phyloP scores from a whole-genome alignment of 2,888 invertebrate genomes.

The Phaedon cochleariae region DNA sequence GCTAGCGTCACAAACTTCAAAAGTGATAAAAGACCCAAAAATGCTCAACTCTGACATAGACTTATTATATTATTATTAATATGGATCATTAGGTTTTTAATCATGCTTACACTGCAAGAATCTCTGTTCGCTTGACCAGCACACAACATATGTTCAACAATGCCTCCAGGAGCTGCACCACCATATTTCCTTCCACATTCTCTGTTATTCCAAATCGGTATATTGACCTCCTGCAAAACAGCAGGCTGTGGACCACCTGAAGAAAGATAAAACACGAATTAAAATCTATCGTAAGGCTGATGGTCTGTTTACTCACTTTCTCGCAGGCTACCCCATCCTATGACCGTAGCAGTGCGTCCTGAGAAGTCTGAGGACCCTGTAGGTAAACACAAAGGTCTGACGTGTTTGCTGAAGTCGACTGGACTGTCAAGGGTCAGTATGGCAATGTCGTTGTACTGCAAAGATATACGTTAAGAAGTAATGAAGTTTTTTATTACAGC shows the following conservation, averaged over 20 bases:
- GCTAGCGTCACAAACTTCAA: too few relatives aligned
- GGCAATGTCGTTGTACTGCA: conserved; percentile 84
- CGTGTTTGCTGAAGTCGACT: conserved; percentile 74
- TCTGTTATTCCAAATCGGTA: conserved; percentile 83
- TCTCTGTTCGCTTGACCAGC: conserved; percentile 86
- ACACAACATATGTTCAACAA: conserved; percentile 87
- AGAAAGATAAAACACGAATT: too few relatives aligned
- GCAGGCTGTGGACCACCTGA: conserved; percentile 87
- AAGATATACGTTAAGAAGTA: conserved; percentile 32
- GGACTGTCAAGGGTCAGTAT: conserved; percentile 81
- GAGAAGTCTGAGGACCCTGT: conserved; percentile 66
- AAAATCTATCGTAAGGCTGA: too few relatives aligned
- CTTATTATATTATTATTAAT: background rate
- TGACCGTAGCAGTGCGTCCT: conserved; percentile 80
- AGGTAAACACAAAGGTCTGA: conserved; percentile 83
- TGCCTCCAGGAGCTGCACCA: conserved; percentile 86
- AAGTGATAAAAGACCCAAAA: too few relatives aligned
- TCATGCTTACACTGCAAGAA: conserved; percentile 82
- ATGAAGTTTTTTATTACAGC: background rate
- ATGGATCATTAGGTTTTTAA: too few relatives aligned
- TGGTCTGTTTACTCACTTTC: conserved; percentile 78
- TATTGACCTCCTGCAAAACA: conserved; percentile 82
- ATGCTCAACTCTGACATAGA: conserved; percentile 20
- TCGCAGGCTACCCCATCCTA: conserved; percentile 87
- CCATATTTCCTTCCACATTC: conserved; percentile 85